These are phyloP conservation scores for Ginglymostoma cirratum DNA, from an alignment of 2,113 vertebrate species.

Conservation along the genomic window DNA sequence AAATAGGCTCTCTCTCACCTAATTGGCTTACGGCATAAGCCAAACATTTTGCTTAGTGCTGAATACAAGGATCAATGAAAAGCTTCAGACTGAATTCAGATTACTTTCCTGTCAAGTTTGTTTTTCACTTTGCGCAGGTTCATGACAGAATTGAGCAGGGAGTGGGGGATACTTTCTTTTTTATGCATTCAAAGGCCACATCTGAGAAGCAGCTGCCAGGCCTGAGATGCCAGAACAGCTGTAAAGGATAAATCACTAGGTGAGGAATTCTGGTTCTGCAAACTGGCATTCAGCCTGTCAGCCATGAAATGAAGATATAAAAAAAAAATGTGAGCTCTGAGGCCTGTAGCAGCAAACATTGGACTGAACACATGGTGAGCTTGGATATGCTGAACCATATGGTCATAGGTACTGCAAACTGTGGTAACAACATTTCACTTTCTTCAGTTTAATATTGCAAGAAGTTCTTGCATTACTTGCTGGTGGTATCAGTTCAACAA, in stretches of 20 bases:
- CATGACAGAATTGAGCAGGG: slow-evolving; percentile 46
- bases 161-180: slow-evolving; percentile 40
- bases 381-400: neutral
- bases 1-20: slow-evolving; percentile 79
- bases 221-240: slow-evolving; percentile 73
- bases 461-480: neutral
- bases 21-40: slow-evolving; percentile 92
- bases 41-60: slow-evolving; percentile 92
- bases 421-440: neutral
- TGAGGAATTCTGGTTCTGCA: slow-evolving; percentile 68
- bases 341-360: slow-evolving; percentile 43
- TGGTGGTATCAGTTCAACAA: neutral
- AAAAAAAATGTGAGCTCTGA: slow-evolving; percentile 74
- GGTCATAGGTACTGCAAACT: neutral
- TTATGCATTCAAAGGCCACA: slow-evolving; percentile 61
- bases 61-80: slow-evolving; percentile 76
- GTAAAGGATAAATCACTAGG: slow-evolving; percentile 79
- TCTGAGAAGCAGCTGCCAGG: slow-evolving; percentile 81
- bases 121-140: slow-evolving; percentile 50
- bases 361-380: neutral
- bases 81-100: slow-evolving; percentile 78
- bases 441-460: neutral
- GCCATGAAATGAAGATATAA: slow-evolving; percentile 91
- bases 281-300: slow-evolving; percentile 82
- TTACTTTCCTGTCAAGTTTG: slow-evolving; percentile 69